Percentiles rank a stretch among this genome's conserved stretches.
These are phyloP conservation scores for Desmodus rotundus DNA, from an alignment of 2,113 vertebrate species.

Conservation along the genomic window DNA sequence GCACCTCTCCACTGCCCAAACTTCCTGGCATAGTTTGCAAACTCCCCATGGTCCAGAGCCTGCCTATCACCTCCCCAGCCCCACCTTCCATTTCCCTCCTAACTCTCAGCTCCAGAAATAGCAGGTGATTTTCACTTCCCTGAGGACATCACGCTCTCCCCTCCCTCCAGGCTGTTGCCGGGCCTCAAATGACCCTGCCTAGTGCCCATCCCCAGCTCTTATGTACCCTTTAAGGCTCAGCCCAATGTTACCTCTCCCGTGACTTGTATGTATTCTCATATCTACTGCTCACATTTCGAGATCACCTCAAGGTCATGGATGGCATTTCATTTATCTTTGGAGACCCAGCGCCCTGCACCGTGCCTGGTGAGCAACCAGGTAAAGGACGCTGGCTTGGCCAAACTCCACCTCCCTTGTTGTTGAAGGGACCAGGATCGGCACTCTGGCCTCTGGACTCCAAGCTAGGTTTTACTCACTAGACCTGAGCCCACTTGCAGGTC, in stretches of 20 bases:
- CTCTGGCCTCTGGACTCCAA: background rate
- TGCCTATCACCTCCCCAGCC: background rate
- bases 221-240: background rate
- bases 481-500: background rate
- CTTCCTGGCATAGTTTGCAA: background rate
- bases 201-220: no score
- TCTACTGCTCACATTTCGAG: background rate
- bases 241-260: fast-evolving
- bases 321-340: background rate
- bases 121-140: background rate
- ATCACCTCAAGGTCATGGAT: background rate
- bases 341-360: fast-evolving
- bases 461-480: background rate
- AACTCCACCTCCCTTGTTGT: background rate
- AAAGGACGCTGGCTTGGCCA: background rate
- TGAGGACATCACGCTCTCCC: no score
- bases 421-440: background rate
- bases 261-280: no score
- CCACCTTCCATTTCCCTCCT: background rate
- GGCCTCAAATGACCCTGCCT: background rate
- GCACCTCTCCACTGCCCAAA: background rate
- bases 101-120: background rate
- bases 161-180: background rate
- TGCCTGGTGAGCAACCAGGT: background rate
- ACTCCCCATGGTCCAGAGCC: fast-evolving